These are phyloP conservation scores for Oedothorax gibbosus DNA, from an alignment of 1,140 invertebrate species.

Conservation along the genomic window DNA sequence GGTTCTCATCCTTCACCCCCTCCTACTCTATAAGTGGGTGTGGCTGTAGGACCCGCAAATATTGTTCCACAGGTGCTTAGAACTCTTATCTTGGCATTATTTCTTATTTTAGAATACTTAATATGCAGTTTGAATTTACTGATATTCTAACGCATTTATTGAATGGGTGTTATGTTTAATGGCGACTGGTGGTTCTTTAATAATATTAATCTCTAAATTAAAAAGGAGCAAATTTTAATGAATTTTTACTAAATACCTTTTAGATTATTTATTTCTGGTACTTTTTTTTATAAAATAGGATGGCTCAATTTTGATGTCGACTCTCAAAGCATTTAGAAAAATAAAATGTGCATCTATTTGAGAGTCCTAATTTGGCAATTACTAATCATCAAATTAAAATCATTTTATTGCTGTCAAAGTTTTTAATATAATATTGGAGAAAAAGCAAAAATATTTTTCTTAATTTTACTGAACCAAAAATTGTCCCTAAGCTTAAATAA, in stretches of 20 bases:
- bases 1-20: background rate
- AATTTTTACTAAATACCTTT: no score
- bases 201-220: background rate
- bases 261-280: background rate
- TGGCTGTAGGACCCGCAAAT: background rate
- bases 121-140: background rate
- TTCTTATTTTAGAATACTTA: background rate
- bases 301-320: background rate
- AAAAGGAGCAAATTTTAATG: background rate
- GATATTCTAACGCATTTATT: background rate
- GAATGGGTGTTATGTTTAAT: background rate
- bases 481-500: background rate
- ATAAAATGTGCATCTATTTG: no score
- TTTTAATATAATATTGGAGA: no score
- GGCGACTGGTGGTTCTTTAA: background rate
- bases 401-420: no score
- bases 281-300: constrained; percentile 4
- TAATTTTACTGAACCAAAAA: no score
- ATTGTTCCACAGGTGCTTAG: constrained; percentile 11
- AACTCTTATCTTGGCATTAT: background rate
- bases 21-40: background rate
- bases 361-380: no score
- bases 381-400: no score
- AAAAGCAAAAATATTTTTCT: no score
- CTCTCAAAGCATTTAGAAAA: no score